phyloP scores from a whole-genome alignment of 1,140 invertebrate genomes.

The Nebria ingens region DNA sequence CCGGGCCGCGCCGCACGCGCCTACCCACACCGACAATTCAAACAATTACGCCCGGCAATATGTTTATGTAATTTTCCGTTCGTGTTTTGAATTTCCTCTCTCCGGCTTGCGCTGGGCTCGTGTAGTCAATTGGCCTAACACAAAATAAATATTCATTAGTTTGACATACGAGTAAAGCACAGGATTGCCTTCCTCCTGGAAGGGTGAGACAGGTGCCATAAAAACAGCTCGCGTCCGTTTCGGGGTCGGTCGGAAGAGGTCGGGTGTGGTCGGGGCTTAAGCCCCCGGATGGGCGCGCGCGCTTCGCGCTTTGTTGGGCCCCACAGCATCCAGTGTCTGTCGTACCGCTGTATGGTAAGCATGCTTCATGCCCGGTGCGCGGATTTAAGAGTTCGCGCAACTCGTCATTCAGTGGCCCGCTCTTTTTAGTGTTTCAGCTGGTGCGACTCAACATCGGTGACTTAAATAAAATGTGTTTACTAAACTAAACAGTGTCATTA shows the following conservation, averaged over 20 bases:
- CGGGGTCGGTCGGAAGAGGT: not conserved
- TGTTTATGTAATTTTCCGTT: constrained; percentile 9
- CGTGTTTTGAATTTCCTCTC: constrained; percentile 4
- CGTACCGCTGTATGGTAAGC: not conserved
- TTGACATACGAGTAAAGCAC: constrained; percentile 6
- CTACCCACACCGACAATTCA: not conserved
- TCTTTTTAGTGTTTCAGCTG: too few relatives aligned
- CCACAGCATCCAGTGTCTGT: not conserved
- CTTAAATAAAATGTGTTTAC: not conserved
- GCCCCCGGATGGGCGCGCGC: not conserved
- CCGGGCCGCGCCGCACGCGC: too few relatives aligned
- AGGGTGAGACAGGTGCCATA: constrained; percentile 5
- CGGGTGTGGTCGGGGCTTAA: not conserved
- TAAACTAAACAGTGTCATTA: not conserved
- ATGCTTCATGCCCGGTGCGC: too few relatives aligned
- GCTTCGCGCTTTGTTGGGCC: not conserved
- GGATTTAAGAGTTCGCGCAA: too few relatives aligned
- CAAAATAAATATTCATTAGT: constrained; percentile 9
- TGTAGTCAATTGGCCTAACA: constrained; percentile 8
- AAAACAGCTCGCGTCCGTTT: constrained; percentile 3
- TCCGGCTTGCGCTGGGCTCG: not conserved
- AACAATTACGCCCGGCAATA: constrained; percentile 4
- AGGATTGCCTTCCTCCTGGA: not conserved
- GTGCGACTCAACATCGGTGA: too few relatives aligned
- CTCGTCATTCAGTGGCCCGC: too few relatives aligned